phyloP scores from a whole-genome alignment of 2,888 invertebrate genomes.

The Oligia latruncula region DNA sequence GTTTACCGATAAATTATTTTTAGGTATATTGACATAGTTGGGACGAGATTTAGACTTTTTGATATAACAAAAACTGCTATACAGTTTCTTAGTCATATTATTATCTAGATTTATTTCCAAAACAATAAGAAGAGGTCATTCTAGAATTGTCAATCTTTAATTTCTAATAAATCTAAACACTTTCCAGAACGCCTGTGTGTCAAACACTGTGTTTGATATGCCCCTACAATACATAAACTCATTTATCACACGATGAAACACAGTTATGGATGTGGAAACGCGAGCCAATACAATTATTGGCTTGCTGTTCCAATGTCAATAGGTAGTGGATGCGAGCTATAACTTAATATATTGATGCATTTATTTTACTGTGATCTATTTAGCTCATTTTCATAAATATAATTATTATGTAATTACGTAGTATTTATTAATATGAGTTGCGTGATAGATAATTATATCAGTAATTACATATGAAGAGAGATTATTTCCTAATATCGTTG shows the following conservation, averaged over 20 bases:
- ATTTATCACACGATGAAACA: slow-evolving; percentile 73
- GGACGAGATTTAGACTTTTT: background rate
- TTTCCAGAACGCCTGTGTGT: slow-evolving; percentile 42
- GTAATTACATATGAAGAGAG: background rate
- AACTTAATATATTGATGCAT: slow-evolving; percentile 73
- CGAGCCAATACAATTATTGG: slow-evolving; percentile 75
- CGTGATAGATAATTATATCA: background rate
- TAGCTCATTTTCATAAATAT: slow-evolving; percentile 26
- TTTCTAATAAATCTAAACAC: background rate
- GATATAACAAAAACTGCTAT: background rate
- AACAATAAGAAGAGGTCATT: background rate
- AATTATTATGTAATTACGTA: slow-evolving; percentile 5
- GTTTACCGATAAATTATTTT: background rate
- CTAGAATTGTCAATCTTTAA: background rate
- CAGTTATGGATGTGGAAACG: slow-evolving; percentile 70
- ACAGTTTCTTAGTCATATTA: background rate
- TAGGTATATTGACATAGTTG: background rate
- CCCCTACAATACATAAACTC: slow-evolving; percentile 65
- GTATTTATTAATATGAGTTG: background rate
- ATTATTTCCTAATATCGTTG: slow-evolving; percentile 2
- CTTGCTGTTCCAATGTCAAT: slow-evolving; percentile 72
- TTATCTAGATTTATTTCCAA: too few relatives aligned
- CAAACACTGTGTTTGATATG: slow-evolving; percentile 63
- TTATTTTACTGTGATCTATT: slow-evolving; percentile 63
- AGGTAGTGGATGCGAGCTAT: slow-evolving; percentile 65